Base-by-base conservation (phyloP, 2,888 invertebrate species). In the Pachymerium ferrugineum region DNA sequence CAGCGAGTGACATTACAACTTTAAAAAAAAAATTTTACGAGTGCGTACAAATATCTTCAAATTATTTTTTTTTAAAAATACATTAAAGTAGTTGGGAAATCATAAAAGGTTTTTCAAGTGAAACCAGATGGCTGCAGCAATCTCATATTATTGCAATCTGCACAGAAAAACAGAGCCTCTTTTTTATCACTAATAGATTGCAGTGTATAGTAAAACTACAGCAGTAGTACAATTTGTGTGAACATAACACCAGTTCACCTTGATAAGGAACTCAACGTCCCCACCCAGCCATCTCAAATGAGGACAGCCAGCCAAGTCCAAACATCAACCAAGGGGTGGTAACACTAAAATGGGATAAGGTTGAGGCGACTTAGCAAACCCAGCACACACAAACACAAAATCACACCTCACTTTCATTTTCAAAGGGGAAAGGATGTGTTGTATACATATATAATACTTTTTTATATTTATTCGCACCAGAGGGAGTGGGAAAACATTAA, bases 161-260 rank as follows among this genome's bases (percentile, higher is more conserved):
- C 25, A 62, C 28, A 28, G n/a, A 28, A 62, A 62, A 28, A 28
- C 12, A 62, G 10, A 12, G 22, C 6, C n/a, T 62, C 62, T 6
- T 14, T 3, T 10, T 28, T 22, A 62, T 62, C 62, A n/a, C 12
- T 28, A 28, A 62, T 28, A 28, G 62, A 62, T 62, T 62, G 25
- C 62, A 28, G 28, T 62, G 62, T 62, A 25, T 10, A 10, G 28
- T 62, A 62, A 62, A 62, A 62, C 14, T 62, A 62, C 62, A 62
- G 25, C 62, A 62, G 62, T 62, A 62, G 62, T 62, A 62, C 62
- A 28, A 62, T 62, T 62, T 62, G 62, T 62, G 62, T 62, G 62
- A 62, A 62, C 62, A 62, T 62, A 62, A 62, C 62, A 62, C 62
- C 62, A 62, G 62, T 62, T 62, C 62, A 62, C 62, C 62, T 62